These are phyloP conservation scores for Sylvilagus floridanus DNA, from an alignment of 2,797 vertebrate genomes.

Conservation along the genomic window DNA sequence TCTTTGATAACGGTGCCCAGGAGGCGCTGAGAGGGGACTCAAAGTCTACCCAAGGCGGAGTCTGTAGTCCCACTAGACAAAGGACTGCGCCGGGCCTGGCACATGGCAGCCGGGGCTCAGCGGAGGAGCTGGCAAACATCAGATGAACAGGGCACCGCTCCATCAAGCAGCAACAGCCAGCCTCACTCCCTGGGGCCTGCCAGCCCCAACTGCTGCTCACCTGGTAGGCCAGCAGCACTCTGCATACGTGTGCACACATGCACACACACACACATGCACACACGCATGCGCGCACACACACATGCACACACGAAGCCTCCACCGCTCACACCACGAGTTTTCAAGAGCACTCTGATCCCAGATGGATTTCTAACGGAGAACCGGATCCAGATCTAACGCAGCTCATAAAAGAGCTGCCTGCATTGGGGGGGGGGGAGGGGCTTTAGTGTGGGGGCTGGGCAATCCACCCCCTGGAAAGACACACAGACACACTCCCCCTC, in stretches of 20 bases:
- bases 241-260: too few species aligned
- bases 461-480: neutral
- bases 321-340: neutral
- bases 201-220: neutral
- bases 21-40: neutral
- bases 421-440: too few species aligned
- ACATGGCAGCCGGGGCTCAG: rapidly evolving
- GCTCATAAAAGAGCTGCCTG: neutral
- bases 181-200: neutral
- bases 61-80: neutral
- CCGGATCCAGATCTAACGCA: neutral
- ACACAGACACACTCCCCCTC: neutral
- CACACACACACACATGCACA: neutral
- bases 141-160: neutral
- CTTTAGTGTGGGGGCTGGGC: neutral
- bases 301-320: neutral
- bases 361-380: neutral
- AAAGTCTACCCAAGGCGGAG: neutral
- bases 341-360: neutral
- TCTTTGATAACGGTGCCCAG: too few species aligned
- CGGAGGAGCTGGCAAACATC: neutral
- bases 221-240: neutral
- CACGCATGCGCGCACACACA: too few species aligned
- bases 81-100: neutral
- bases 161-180: neutral